Evolutionary conservation across 2,888 invertebrate genomes (phyloP).

Genomic region (Plemyria rubiginata): DNA sequence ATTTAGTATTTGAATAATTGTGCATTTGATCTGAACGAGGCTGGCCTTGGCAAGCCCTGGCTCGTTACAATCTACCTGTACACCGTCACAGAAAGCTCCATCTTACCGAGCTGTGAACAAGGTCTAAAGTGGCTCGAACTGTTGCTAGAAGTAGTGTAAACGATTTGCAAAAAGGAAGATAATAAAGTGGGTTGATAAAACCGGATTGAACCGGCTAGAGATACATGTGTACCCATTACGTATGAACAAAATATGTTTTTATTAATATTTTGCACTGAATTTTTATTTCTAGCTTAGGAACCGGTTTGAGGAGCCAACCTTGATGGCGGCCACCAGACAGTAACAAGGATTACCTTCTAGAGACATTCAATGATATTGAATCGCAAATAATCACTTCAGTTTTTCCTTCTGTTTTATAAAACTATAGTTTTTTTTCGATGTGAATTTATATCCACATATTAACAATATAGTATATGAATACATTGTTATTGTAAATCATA

Average conservation of each 20-base stretch:
- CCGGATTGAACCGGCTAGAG: constrained; percentile 60
- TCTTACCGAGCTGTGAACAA: constrained; percentile 12
- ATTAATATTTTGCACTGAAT: constrained; percentile 8
- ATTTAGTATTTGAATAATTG: too few relatives aligned
- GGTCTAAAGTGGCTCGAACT: constrained; percentile 32
- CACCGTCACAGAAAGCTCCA: constrained; percentile 28
- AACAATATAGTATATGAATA: too few relatives aligned
- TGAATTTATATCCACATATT: too few relatives aligned
- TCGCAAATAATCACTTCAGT: too few relatives aligned
- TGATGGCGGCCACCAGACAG: background rate
- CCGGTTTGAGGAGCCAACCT: constrained; percentile 5
- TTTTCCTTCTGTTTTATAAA: too few relatives aligned
- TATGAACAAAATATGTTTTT: constrained; percentile 37
- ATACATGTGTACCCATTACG: constrained; percentile 53
- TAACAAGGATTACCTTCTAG: background rate
- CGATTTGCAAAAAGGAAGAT: constrained; percentile 77
- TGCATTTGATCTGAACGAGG: too few relatives aligned
- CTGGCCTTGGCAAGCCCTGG: too few relatives aligned
- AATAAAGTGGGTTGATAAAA: constrained; percentile 70
- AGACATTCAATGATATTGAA: background rate
- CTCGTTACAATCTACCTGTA: too few relatives aligned
- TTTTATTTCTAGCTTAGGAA: constrained; percentile 8
- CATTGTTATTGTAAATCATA: too few relatives aligned
- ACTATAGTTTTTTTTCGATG: too few relatives aligned
- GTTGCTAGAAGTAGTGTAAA: constrained; percentile 47